Base-by-base conservation (phyloP, 2,113 vertebrate species). In the Vidua chalybeata region DNA sequence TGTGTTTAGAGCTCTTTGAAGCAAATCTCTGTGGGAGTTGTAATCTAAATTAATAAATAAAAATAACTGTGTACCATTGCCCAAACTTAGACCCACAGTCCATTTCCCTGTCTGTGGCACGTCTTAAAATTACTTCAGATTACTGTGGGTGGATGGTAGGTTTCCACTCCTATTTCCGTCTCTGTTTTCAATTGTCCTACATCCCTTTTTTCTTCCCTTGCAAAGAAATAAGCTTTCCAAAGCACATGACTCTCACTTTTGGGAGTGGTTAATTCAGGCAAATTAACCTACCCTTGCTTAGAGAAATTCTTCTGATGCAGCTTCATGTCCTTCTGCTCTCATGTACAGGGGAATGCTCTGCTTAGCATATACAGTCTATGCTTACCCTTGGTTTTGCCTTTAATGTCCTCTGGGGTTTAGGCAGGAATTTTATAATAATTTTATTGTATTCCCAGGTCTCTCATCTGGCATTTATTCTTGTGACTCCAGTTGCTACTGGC, bases 401-500 rank as follows among this genome's bases (percentile, higher is more conserved):
- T 87, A 33, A 67, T 4, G 4, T 80, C 72, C 78, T 78, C 51
- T 80, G 61, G 84, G 31, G 14, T 94, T 96, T 76, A 77, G 56
- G 84, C 81, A 91, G 80, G 75, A 87, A 88, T 96, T 90, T 87
- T 80, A 14, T 45, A 68, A 62, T 69, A 83, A 81, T 74, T 97
- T 91, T 92, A 89, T 97, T 97, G 77, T 87, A 96, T 93, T 97
- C 92, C 85, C 94, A 96, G 59, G 85, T 74, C 90, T 93, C 97
- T 98, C 98, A 98, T 98, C 98, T 97, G 80, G 46, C 81, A 17
- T 97, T 98, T 98, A 97, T 97, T 97, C 98, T 97, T 98, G 97
- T 98, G 97, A 87, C 96, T 94, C 14, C 88, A 92, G 97, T 98
- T 98, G 97, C 98, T 97, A 97, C 97, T 97, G 98, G 97, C 97